Conservation (phyloP, 2,113 vertebrate species). For the Stegastes partitus region DNA sequence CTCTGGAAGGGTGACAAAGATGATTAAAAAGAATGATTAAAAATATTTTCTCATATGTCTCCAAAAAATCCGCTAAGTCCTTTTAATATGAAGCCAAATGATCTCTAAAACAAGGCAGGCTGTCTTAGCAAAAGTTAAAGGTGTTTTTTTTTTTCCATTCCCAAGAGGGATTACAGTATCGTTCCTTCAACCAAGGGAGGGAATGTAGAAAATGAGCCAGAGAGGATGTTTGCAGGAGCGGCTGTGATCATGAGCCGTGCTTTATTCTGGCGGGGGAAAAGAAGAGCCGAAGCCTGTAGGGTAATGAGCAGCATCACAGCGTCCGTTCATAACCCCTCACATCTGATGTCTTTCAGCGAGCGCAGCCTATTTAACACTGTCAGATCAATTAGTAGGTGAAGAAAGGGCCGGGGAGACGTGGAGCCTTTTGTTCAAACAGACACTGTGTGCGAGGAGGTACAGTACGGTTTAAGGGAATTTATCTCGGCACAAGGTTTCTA, state of each 20-base stretch:
- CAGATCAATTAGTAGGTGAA: constrained; percentile 71
- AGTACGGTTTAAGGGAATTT: constrained; percentile 36
- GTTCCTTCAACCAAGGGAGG: constrained; percentile 4
- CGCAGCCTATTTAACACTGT: constrained; percentile 68
- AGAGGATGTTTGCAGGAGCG: constrained; percentile 53
- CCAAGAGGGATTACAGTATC: constrained; percentile 10
- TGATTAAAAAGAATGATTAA: constrained; percentile 72
- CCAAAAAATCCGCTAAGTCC: constrained; percentile 38
- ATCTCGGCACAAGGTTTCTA: constrained; percentile 23
- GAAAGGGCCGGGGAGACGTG: constrained; percentile 46
- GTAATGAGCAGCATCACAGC: constrained; percentile 76
- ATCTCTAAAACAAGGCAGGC: constrained; percentile 20
- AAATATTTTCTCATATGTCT: constrained; percentile 55
- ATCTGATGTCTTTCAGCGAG: constrained; percentile 50
- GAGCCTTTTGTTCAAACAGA: constrained; percentile 49
- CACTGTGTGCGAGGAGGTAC: constrained; percentile 26
- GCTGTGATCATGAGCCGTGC: constrained; percentile 66
- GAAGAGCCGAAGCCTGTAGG: constrained; percentile 46
- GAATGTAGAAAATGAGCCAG: constrained; percentile 48
- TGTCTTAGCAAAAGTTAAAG: constrained; percentile 31
- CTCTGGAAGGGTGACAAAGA: constrained; percentile 76
- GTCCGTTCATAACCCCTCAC: constrained; percentile 55
- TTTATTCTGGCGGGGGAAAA: constrained; percentile 45
- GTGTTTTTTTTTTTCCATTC: constrained; percentile 6
- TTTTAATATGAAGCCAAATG: constrained; percentile 43